Conservation (phyloP, 1,140 invertebrate species). For the Pseudobourletiella spinata region DNA sequence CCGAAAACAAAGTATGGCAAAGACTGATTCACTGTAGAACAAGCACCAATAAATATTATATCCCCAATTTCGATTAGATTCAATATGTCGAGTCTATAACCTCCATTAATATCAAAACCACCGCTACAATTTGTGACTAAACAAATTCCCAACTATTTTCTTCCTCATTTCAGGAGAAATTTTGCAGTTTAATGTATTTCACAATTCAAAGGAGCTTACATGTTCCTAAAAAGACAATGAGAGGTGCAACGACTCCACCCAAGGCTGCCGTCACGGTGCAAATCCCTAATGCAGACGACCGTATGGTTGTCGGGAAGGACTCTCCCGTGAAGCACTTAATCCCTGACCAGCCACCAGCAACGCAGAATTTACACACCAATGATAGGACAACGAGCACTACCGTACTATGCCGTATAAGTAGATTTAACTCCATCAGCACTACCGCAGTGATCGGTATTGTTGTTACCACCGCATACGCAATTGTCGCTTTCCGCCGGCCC, state of each 20-base stretch:
- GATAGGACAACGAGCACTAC: not conserved
- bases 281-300: not conserved
- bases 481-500: constrained; percentile 2
- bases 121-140: too few species aligned
- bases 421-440: constrained; percentile 11
- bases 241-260: constrained; percentile 10
- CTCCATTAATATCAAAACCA: not conserved
- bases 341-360: not conserved
- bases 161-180: not conserved
- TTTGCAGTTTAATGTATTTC: not conserved
- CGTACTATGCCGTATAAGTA: not conserved
- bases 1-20: constrained; percentile 18
- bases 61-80: not conserved
- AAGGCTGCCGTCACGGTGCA: not conserved
- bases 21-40: constrained; percentile 7
- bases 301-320: constrained; percentile 12
- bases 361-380: constrained; percentile 3
- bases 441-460: not conserved
- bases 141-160: too few species aligned
- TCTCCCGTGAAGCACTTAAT: constrained; percentile 17
- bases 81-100: not conserved
- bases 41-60: not conserved
- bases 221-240: constrained; percentile 7
- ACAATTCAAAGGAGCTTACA: too few species aligned
- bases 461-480: not conserved